Conservation (phyloP, 2,113 vertebrate species). For the Phoxinus phoxinus region DNA sequence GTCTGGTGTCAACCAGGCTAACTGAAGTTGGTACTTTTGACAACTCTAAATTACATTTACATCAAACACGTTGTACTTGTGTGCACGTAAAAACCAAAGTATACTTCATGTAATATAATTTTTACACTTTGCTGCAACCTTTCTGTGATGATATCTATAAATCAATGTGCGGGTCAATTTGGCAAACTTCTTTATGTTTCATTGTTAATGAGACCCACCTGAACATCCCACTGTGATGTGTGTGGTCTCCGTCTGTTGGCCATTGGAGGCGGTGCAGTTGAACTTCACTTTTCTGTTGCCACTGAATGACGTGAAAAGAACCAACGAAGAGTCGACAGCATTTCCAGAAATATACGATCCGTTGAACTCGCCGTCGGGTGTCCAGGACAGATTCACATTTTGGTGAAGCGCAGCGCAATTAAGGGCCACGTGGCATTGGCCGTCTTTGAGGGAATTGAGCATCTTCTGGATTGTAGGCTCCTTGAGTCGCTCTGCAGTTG, state of each 20-base stretch:
- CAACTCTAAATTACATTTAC: no score
- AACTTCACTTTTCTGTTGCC: background rate
- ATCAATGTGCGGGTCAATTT: background rate
- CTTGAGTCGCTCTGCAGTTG: conserved; percentile 47
- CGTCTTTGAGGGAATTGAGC: fast-evolving
- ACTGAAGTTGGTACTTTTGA: no score
- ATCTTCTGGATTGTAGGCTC: background rate
- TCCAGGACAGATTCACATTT: conserved; percentile 37
- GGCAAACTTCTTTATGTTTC: no score
- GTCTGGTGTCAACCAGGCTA: no score
- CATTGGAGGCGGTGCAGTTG: conserved; percentile 57
- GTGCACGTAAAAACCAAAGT: no score
- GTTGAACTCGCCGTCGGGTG: background rate
- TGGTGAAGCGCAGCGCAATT: background rate
- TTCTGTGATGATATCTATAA: no score
- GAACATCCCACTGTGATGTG: background rate
- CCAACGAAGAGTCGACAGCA: no score
- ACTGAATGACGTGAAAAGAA: conserved; percentile 17
- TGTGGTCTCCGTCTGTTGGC: fast-evolving
- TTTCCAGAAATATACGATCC: fast-evolving
- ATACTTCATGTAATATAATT: no score
- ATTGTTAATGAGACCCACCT: conserved; percentile 28
- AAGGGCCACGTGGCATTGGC: conserved; percentile 28
- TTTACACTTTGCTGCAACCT: no score
- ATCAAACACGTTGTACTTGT: no score